Conservation (phyloP, 2,113 vertebrate genomes). For the Paramisgurnus dabryanus region DNA sequence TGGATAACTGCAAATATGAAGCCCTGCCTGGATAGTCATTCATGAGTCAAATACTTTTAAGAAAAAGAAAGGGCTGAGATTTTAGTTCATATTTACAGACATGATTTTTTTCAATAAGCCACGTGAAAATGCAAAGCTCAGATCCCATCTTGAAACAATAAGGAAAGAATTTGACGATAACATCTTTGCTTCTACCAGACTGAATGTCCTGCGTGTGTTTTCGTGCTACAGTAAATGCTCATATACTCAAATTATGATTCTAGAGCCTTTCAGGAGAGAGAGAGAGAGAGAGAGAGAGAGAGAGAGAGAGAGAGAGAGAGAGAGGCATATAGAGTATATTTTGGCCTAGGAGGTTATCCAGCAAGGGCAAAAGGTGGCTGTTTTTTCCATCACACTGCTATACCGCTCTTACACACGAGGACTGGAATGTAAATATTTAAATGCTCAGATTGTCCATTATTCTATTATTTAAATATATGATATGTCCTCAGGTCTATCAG, state of each 20-base stretch:
- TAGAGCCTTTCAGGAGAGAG: not conserved
- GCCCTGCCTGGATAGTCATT: not conserved
- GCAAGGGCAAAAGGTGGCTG: slow-evolving; percentile 31
- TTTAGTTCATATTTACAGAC: slow-evolving; percentile 22
- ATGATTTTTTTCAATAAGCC: not conserved
- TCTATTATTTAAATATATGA: slow-evolving; percentile 61
- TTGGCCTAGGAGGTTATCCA: slow-evolving; percentile 44
- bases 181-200: slow-evolving; percentile 23
- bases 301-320: slow-evolving; percentile 12
- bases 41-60: not conserved
- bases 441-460: slow-evolving; percentile 61
- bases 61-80: not conserved
- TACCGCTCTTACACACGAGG: slow-evolving; percentile 57
- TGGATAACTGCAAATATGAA: slow-evolving; percentile 6
- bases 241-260: not conserved
- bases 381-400: slow-evolving; percentile 54
- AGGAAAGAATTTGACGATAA: slow-evolving; percentile 43
- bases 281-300: slow-evolving; percentile 8
- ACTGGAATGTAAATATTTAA: slow-evolving; percentile 76
- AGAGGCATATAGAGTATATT: slow-evolving; percentile 47
- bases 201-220: slow-evolving; percentile 19
- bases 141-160: slow-evolving; percentile 35
- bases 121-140: slow-evolving; percentile 1
- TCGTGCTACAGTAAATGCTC: not conserved
- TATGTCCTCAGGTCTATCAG: slow-evolving; percentile 59